These are phyloP conservation scores for Mya arenaria DNA, from an alignment of 1,140 invertebrate genomes.

Conservation along the genomic window DNA sequence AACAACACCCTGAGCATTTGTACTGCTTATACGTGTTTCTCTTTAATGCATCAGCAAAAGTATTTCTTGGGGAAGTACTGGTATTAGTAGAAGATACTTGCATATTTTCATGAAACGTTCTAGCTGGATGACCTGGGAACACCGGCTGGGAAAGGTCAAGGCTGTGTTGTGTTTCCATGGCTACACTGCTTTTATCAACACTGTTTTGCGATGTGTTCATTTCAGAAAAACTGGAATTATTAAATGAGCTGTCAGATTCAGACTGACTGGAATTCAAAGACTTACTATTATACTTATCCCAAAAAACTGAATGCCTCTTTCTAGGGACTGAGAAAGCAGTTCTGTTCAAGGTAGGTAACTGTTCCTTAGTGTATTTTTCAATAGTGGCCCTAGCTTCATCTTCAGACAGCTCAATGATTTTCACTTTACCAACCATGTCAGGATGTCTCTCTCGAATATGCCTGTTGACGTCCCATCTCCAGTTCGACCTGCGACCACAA, in stretches of 20 bases:
- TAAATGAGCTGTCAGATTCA: too few species aligned
- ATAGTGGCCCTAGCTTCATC: conserved; percentile 94
- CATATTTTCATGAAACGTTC: neutral
- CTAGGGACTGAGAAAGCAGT: conserved; percentile 22
- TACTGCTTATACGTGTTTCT: conserved; percentile 66
- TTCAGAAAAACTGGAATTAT: too few species aligned
- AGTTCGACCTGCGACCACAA: conserved; percentile 95
- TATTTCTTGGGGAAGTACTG: neutral
- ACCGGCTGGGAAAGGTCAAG: too few species aligned
- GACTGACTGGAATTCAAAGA: too few species aligned
- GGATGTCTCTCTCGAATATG: conserved; percentile 74
- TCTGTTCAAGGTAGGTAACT: conserved; percentile 30
- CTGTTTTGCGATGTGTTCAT: too few species aligned
- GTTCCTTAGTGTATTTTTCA: conserved; percentile 54
- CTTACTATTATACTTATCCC: too few species aligned
- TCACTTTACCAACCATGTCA: conserved; percentile 70
- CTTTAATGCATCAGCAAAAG: neutral
- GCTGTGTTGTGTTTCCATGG: too few species aligned
- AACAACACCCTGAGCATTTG: conserved; percentile 78
- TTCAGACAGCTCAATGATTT: conserved; percentile 91
- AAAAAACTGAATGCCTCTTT: neutral
- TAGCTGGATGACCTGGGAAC: neutral
- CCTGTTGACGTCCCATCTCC: conserved; percentile 95
- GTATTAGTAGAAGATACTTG: neutral
- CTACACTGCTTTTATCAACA: too few species aligned